Conservation (phyloP, 2,888 invertebrate genomes). For the Trichogramma dendrolimi region DNA sequence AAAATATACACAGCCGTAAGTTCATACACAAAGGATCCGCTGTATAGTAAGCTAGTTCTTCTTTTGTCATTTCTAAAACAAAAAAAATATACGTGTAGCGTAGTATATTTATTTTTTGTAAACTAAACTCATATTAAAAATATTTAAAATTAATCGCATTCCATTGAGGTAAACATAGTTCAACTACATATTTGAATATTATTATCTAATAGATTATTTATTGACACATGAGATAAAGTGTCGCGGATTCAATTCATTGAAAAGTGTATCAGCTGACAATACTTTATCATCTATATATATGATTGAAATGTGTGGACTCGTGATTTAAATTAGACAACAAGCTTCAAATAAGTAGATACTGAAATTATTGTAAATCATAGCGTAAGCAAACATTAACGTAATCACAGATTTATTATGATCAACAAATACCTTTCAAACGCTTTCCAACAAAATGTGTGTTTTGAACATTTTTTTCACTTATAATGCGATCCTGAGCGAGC, state of each 20-base stretch:
- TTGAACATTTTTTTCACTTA: constrained; percentile 21
- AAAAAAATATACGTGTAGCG: constrained; percentile 5
- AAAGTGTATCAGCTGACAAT: too few species aligned
- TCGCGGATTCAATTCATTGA: too few species aligned
- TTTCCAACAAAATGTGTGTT: not conserved
- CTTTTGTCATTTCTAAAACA: constrained; percentile 32
- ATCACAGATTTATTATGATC: not conserved
- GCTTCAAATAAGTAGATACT: not conserved
- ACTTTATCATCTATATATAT: too few species aligned
- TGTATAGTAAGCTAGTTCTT: constrained; percentile 34
- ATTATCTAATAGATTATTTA: too few species aligned
- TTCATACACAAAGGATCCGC: constrained; percentile 39
- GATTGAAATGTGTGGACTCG: too few species aligned
- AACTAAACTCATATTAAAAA: too few species aligned
- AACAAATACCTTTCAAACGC: not conserved
- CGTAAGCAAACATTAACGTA: not conserved
- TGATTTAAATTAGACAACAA: too few species aligned
- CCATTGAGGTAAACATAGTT: too few species aligned
- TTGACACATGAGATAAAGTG: too few species aligned
- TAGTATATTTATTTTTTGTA: not conserved
- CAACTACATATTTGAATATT: too few species aligned
- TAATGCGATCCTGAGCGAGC: constrained; percentile 22
- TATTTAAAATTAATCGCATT: too few species aligned
- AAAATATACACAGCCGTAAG: constrained; percentile 40
- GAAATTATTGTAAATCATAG: not conserved